Conservation (phyloP, 2,797 vertebrate genomes). For the Intellagama lesueurii region DNA sequence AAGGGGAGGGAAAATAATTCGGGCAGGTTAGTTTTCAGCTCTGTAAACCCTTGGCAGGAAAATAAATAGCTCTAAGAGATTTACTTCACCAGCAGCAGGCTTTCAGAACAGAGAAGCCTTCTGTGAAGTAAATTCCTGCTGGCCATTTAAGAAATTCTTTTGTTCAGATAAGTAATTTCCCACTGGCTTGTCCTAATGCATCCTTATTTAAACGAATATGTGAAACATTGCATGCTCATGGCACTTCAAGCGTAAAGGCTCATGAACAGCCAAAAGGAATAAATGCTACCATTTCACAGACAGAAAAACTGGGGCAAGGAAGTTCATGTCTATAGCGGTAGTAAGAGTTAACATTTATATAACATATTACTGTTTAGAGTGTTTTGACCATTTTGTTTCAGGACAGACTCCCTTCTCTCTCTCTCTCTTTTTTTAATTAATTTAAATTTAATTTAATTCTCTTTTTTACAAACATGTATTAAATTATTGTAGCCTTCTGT, state of each 20-base stretch:
- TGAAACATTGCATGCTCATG: slow-evolving; percentile 37
- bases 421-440: slow-evolving; percentile 7
- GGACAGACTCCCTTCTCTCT: slow-evolving; percentile 4
- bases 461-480: slow-evolving; percentile 14
- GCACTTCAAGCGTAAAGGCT: slow-evolving; percentile 35
- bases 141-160: slow-evolving; percentile 53
- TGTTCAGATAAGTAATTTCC: slow-evolving; percentile 50
- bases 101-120: slow-evolving; percentile 55
- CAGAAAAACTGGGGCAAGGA: slow-evolving; percentile 25
- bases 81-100: slow-evolving; percentile 32
- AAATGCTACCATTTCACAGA: slow-evolving; percentile 38
- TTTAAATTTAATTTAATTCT: not conserved
- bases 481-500: slow-evolving; percentile 15
- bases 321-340: not conserved
- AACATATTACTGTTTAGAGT: not conserved
- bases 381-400: not conserved
- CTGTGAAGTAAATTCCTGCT: slow-evolving; percentile 59
- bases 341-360: not conserved
- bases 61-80: slow-evolving; percentile 51
- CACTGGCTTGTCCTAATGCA: slow-evolving; percentile 51
- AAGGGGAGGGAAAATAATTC: slow-evolving; percentile 18
- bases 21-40: slow-evolving; percentile 44
- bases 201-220: slow-evolving; percentile 42
- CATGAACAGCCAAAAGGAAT: slow-evolving; percentile 16
- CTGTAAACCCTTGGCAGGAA: slow-evolving; percentile 22